Conservation (phyloP, 2,113 vertebrate genomes). For the Chelonoidis abingdonii region DNA sequence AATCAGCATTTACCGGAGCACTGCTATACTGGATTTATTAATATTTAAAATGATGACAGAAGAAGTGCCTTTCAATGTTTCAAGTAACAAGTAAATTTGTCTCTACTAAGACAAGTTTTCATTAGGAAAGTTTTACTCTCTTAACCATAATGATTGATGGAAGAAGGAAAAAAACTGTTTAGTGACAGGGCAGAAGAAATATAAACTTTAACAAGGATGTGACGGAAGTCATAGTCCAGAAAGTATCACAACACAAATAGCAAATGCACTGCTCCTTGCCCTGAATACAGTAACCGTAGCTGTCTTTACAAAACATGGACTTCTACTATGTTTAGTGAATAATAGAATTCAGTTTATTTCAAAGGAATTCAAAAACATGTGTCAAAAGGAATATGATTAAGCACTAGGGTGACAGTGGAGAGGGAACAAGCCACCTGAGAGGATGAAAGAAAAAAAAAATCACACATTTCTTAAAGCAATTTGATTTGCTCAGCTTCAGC, state of each 20-base stretch:
- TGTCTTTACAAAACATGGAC: conserved; percentile 16
- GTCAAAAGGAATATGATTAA: neutral
- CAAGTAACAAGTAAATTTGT: conserved; percentile 49
- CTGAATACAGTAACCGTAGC: neutral
- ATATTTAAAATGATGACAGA: conserved; percentile 55
- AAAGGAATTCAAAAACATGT: conserved; percentile 20
- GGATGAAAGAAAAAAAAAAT: neutral
- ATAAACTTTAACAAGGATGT: conserved; percentile 60
- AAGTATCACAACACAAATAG: conserved; percentile 10
- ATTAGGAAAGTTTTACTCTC: conserved; percentile 45
- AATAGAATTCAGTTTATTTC: neutral
- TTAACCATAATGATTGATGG: neutral
- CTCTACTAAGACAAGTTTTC: conserved; percentile 41
- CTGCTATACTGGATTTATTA: conserved; percentile 46
- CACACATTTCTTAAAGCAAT: conserved; percentile 8
- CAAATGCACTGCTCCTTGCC: neutral
- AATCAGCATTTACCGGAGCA: neutral
- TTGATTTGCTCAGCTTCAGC: conserved; percentile 27
- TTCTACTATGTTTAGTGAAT: conserved; percentile 12
- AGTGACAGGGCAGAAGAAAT: conserved; percentile 11
- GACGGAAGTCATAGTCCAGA: conserved; percentile 8
- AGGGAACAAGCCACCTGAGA: neutral
- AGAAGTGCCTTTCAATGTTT: conserved; percentile 36
- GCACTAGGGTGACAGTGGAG: neutral
- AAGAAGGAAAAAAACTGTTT: conserved; percentile 32